Base-by-base conservation (phyloP, 2,888 invertebrate species). In the Ornithoptera alexandrae region DNA sequence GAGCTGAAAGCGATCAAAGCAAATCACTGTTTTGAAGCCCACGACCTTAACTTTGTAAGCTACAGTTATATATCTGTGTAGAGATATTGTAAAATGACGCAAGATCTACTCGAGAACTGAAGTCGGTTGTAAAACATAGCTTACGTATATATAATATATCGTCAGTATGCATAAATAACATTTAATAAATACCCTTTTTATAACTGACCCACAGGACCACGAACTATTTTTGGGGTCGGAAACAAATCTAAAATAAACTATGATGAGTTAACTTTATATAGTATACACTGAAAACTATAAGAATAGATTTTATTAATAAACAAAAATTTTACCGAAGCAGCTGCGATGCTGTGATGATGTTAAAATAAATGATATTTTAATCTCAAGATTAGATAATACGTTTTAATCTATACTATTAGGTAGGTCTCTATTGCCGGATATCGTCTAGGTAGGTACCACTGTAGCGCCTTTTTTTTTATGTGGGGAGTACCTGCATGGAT, bases 41-140 rank as follows among this genome's bases (percentile, higher is more conserved):
- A 66, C 62, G 57, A 70, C 67, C 70, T 67, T 63, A 63, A 70
- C 70, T 63, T 70, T 62, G 59, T 50, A 36, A 67, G 67, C 18
- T 59, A 22, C 18, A 24, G 57, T 20, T 57, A 59, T 22, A 24
- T 65, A 53, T 50, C 61, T 62, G 53, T 18, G 56, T n/a, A 50
- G 12, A 50, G 18, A 36, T 57, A 42, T 53, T 62, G 50, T 66
- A 65, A 65, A 69, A 59, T 66, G 66, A 62, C 62, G 69, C 58
- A 62, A 70, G 24, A 57, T 57, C 50, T 12, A 53, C 53, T 53
- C 53, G 18, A 12, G 53, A 53, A 1, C 18, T 53, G 18, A 18
- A n/a, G 53, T 53, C n/a, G 4, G 53, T 53, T 53, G n/a, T n/a
- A 53, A 6, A 53, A 18, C 18, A 53, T 7, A 56, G 24, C 57